phyloP scores from a whole-genome alignment of 2,888 invertebrate species.

The Lepidonotus clava region DNA sequence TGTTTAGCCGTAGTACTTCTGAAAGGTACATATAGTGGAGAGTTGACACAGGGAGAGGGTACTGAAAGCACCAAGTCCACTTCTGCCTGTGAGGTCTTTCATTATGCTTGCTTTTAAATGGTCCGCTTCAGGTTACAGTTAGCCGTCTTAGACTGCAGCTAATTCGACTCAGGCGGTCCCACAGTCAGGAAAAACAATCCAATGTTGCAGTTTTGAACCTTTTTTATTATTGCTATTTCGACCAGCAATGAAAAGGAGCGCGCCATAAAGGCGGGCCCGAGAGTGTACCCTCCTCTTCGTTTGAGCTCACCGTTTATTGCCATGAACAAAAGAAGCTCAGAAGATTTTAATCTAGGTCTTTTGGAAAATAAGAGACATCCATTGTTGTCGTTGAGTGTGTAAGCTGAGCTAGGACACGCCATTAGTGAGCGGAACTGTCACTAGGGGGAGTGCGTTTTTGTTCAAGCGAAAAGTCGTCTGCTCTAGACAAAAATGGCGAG shows the following conservation, averaged over 20 bases:
- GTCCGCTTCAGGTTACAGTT: neutral
- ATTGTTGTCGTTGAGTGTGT: conserved; percentile 16
- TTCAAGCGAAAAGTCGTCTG: neutral
- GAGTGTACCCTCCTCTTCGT: neutral
- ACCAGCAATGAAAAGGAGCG: neutral
- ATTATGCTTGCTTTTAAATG: conserved; percentile 11
- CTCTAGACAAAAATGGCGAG: neutral
- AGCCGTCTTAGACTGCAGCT: neutral
- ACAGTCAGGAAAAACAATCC: neutral
- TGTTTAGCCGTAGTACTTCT: too few relatives aligned
- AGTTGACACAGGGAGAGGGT: too few relatives aligned
- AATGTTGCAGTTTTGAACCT: neutral
- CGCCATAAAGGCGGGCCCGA: neutral
- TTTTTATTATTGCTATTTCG: neutral
- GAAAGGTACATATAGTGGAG: too few relatives aligned
- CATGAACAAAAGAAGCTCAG: neutral
- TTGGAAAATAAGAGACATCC: neutral
- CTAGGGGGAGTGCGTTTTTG: neutral
- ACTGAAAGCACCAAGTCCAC: too few relatives aligned
- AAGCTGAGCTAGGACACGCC: neutral
- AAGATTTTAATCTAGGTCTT: neutral
- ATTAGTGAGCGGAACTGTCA: neutral
- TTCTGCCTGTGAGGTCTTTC: neutral
- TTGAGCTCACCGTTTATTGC: conserved; percentile 3
- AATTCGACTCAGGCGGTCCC: neutral